Base-by-base conservation (phyloP, 2,113 vertebrate genomes). In the Thermophis baileyi region DNA sequence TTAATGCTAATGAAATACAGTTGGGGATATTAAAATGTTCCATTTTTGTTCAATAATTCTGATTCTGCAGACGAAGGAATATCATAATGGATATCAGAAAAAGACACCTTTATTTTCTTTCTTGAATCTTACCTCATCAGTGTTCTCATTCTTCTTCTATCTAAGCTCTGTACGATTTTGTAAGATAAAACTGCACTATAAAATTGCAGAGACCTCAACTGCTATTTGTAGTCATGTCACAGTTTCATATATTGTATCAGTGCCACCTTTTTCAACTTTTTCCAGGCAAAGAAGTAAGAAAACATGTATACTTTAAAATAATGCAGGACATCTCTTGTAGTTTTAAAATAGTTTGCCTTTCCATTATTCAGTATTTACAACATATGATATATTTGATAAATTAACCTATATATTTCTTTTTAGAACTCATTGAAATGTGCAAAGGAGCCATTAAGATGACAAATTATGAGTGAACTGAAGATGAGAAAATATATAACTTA, bases 1-100 rank as follows among this genome's bases (percentile, higher is more conserved):
- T 91, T 96, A 96, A 96, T 95, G 92, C 94, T 96, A 96, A 96
- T 95, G 92, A 96, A 95, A 91, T 93, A 94, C 93, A 94, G 94
- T 91, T 94, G 93, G 54, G 91, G 88, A 94, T 27, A 92, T 69
- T 81, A 25, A 93, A 91, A 94, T 20, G 16, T 8, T 51, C 30
- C 8, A 69, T 11, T 49, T 6, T 81, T 25, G 46, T 50, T 46
- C 25, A n/a, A 51, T 53, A 6, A 27, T n/a, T 63, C 35, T 25
- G 87, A 8, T 40, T 89, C 51, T 35, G 63, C 47, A 14, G 35
- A 89, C 4, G 40, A 89, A 50, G 51, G n/a, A 1, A 22, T 20
- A 54, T 35, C 16, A 88, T 25, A 27, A 35, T 89, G 35, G 4
- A 35, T 81, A 81, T 81, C 6, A 81, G 18, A 22, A 81, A 81